Conservation (phyloP, 2,797 vertebrate genomes). For the Alcedo atthis region DNA sequence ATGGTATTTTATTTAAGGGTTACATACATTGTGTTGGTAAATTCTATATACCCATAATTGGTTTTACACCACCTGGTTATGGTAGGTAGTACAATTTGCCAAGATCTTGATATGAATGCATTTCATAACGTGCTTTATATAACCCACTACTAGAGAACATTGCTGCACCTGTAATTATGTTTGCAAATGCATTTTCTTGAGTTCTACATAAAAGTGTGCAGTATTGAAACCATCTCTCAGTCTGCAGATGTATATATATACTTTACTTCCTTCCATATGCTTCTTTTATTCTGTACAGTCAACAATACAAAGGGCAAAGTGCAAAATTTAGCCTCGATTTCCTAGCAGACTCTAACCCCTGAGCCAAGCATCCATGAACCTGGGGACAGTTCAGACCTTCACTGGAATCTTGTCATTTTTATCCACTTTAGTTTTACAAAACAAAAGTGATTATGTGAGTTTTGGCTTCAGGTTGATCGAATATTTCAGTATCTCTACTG, state of each 20-base stretch:
- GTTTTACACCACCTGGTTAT: slow-evolving; percentile 54
- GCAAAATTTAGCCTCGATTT: not conserved
- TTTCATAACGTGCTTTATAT: slow-evolving; percentile 66
- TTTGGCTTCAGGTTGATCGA: not conserved
- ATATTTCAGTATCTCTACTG: not conserved
- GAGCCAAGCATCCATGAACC: not conserved
- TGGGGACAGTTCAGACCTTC: not conserved
- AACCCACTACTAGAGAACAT: slow-evolving; percentile 68
- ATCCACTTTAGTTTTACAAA: not conserved
- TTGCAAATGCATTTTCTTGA: slow-evolving; percentile 71
- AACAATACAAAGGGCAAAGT: not conserved
- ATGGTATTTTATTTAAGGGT: not conserved
- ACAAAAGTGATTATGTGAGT: not conserved
- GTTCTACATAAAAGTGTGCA: slow-evolving; percentile 40
- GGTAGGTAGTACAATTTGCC: slow-evolving; percentile 6
- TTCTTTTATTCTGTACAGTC: not conserved
- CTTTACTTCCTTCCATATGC: not conserved
- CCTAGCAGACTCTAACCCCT: not conserved
- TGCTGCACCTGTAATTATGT: slow-evolving; percentile 68
- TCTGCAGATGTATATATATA: not conserved
- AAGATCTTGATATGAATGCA: slow-evolving; percentile 51
- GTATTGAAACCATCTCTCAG: not conserved
- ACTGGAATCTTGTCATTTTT: not conserved
- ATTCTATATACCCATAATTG: slow-evolving; percentile 5
- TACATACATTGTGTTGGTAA: not conserved